Percentiles rank a stretch among this genome's conserved stretches.
Conservation (phyloP, 1,140 invertebrate genomes). For the Drosophila sproati region DNA sequence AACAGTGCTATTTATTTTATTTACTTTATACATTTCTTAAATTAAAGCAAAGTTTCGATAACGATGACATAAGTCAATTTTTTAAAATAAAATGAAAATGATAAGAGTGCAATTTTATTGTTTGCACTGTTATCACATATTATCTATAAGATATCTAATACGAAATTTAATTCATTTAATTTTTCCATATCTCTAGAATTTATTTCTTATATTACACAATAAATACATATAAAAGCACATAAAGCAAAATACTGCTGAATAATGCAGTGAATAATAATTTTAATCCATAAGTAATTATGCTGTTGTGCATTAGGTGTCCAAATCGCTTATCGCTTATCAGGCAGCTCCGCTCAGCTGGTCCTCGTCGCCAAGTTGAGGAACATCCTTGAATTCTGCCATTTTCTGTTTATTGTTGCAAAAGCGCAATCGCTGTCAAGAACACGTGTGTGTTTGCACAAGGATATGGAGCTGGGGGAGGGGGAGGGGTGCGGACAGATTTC, state of each 20-base stretch:
- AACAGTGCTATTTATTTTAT: too few species aligned
- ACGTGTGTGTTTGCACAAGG: constrained; percentile 82
- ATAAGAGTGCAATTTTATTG: too few species aligned
- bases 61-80: too few species aligned
- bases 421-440: constrained; percentile 80
- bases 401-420: constrained; percentile 65
- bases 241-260: neutral
- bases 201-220: too few species aligned
- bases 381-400: constrained; percentile 56
- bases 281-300: constrained; percentile 25
- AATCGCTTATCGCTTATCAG: constrained; percentile 42
- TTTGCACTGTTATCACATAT: too few species aligned
- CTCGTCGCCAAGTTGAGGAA: constrained; percentile 23
- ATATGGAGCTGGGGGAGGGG: constrained; percentile 47
- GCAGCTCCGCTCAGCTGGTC: constrained; percentile 26
- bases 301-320: constrained; percentile 14
- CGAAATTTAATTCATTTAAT: too few species aligned
- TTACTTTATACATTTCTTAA: too few species aligned
- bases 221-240: too few species aligned
- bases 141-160: too few species aligned
- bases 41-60: too few species aligned
- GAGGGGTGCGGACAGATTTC: constrained; percentile 43
- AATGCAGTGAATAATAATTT: neutral
- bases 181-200: too few species aligned
- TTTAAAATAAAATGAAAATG: too few species aligned